These are phyloP conservation scores for Oxytorus armatus DNA, from an alignment of 2,888 invertebrate genomes.

Conservation along the genomic window DNA sequence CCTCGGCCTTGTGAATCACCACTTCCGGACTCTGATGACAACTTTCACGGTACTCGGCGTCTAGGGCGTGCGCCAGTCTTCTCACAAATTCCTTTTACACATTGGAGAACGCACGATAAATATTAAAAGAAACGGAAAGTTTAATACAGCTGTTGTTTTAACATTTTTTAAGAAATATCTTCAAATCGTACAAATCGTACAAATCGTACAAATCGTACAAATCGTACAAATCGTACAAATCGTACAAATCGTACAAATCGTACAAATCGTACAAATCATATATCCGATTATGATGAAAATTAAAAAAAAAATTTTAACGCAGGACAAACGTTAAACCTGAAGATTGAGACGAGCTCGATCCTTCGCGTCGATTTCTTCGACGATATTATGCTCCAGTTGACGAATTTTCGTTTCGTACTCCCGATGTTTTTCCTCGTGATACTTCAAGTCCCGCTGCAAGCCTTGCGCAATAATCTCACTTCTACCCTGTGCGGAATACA, in stretches of 20 bases:
- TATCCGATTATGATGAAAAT: too few relatives aligned
- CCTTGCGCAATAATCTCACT: constrained; percentile 91
- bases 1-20: constrained; percentile 91
- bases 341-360: constrained; percentile 87
- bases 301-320: too few relatives aligned
- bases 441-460: constrained; percentile 90
- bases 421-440: constrained; percentile 91
- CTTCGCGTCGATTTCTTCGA: constrained; percentile 91
- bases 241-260: too few relatives aligned
- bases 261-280: too few relatives aligned
- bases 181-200: too few relatives aligned
- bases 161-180: too few relatives aligned
- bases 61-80: constrained; percentile 90
- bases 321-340: constrained; percentile 72
- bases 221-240: too few relatives aligned
- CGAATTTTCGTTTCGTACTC: constrained; percentile 91
- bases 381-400: constrained; percentile 89
- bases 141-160: too few relatives aligned
- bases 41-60: constrained; percentile 89
- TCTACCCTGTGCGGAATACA: constrained; percentile 87
- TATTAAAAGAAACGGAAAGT: too few relatives aligned
- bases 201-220: too few relatives aligned
- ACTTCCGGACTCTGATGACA: constrained; percentile 87
- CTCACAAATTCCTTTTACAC: constrained; percentile 89
- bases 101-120: too few relatives aligned